A percentile compares a stretch with the other conserved stretches of the same genome.
Evolutionary conservation across 2,797 vertebrate genomes (phyloP).

Genomic region (Agapornis canus): DNA sequence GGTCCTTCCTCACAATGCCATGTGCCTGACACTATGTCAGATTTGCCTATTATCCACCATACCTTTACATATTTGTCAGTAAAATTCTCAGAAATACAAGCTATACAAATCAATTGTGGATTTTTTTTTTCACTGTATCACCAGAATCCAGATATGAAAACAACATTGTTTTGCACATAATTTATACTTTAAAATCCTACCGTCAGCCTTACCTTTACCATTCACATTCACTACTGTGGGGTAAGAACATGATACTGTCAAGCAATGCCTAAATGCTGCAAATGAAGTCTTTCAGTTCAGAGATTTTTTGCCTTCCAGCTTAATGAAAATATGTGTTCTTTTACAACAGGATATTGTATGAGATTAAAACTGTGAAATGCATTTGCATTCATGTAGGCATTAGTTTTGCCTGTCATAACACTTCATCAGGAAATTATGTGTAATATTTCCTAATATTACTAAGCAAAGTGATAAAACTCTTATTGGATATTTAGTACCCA

Average conservation of each 20-base stretch:
- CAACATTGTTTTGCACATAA: not conserved
- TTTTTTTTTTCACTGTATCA: not conserved
- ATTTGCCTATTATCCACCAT: not conserved
- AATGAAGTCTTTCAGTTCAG: not conserved
- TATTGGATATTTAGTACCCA: not conserved
- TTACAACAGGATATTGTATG: not conserved
- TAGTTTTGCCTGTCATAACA: not conserved
- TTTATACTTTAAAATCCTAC: not conserved
- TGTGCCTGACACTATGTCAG: not conserved
- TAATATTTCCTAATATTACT: not conserved
- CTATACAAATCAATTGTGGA: not conserved
- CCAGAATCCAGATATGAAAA: not conserved
- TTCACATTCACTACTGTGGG: not conserved
- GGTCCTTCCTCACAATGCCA: not conserved
- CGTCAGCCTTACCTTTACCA: not conserved
- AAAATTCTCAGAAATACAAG: not conserved
- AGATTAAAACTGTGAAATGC: not conserved
- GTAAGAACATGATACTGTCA: not conserved
- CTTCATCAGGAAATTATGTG: not conserved
- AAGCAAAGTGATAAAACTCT: not conserved
- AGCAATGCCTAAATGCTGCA: not conserved
- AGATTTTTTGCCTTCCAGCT: not conserved
- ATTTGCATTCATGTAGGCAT: not conserved
- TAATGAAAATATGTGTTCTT: not conserved
- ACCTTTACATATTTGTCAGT: not conserved